Base-by-base conservation (phyloP, 2,888 invertebrate genomes). In the Agriotes lineatus region DNA sequence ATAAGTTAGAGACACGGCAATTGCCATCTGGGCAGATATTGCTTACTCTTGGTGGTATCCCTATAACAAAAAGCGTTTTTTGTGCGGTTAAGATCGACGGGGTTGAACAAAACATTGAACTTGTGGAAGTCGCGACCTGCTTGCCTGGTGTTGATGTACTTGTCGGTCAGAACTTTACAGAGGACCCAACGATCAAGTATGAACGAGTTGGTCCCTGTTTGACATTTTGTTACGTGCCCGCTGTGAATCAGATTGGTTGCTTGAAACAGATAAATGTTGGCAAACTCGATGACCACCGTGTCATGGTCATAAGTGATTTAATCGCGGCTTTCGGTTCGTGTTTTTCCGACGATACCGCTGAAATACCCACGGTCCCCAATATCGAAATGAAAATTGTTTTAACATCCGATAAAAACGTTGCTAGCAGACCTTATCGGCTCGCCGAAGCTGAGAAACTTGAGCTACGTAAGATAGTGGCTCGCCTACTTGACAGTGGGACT, bases 141-240 rank as follows among this genome's bases (percentile, higher is more conserved):
- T 9, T 30, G 4, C 30, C 30, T 6, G 30, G 30, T 4, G 30
- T 30, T 30, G 42, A 42, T 42, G 14, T 42, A 10, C n/a, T 42
- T 42, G n/a, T 42, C 12, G 45, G 45, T 19, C 45, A 45, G 4
- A 45, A 45, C 18, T 45, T 19, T 45, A 45, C 45, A 16, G 45
- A 45, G 18, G 20, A 45, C 16, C 6, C n/a, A 4, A 16, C 4
- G 7, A 45, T 45, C 3, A 45, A 45, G 3, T 45, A 45, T 45
- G 7, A 7, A 3, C 45, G 45, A 6, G n/a, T 19, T 16, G 45
- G 45, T n/a, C 18, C 12, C 7, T 4, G 3, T 5, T 45, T 45
- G 10, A 45, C 3, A 4, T 45, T 45, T 16, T 2, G 6, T 37
- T 37, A 37, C 2, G n/a, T 37, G 5, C n/a, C n/a, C 6, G 3